Conservation (phyloP, 1,140 invertebrate genomes). For the Cydia fagiglandana region DNA sequence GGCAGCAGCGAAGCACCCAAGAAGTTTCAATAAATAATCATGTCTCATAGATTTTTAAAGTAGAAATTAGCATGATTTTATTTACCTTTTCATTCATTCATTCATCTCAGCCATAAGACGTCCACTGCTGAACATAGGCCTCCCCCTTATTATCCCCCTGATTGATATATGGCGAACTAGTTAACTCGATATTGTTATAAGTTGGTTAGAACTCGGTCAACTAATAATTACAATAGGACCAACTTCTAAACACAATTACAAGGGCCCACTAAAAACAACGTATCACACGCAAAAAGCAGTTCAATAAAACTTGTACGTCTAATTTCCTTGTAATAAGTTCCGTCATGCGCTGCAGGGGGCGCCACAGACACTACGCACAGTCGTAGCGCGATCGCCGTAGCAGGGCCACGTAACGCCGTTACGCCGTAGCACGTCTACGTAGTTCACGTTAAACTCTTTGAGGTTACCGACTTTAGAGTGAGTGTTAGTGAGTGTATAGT, state of each 20-base stretch:
- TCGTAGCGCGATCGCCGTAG: slow-evolving; percentile 22
- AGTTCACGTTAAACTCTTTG: neutral
- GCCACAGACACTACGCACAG: slow-evolving; percentile 17
- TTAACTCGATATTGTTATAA: neutral
- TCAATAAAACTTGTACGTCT: slow-evolving; percentile 29
- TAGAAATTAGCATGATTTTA: too few relatives aligned
- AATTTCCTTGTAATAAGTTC: slow-evolving; percentile 20
- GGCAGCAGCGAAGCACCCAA: too few relatives aligned
- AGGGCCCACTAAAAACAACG: slow-evolving; percentile 12
- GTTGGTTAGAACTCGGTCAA: neutral
- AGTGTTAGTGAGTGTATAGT: slow-evolving; percentile 15
- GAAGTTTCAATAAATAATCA: too few relatives aligned
- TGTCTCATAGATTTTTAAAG: too few relatives aligned
- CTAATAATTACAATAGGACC: slow-evolving; percentile 10
- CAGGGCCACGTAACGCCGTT: slow-evolving; percentile 11
- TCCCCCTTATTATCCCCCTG: too few relatives aligned
- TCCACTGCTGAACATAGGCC: too few relatives aligned
- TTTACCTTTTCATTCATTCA: too few relatives aligned
- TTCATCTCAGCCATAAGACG: too few relatives aligned
- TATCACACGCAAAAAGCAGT: slow-evolving; percentile 26
- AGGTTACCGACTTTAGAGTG: neutral
- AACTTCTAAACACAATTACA: neutral
- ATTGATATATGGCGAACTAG: neutral
- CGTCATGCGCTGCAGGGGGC: slow-evolving; percentile 1
- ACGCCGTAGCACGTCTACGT: slow-evolving; percentile 12